A percentile compares a stretch with the other conserved stretches of the same genome.
Conservation (phyloP, 2,888 invertebrate genomes). For the Ormia ochracea region DNA sequence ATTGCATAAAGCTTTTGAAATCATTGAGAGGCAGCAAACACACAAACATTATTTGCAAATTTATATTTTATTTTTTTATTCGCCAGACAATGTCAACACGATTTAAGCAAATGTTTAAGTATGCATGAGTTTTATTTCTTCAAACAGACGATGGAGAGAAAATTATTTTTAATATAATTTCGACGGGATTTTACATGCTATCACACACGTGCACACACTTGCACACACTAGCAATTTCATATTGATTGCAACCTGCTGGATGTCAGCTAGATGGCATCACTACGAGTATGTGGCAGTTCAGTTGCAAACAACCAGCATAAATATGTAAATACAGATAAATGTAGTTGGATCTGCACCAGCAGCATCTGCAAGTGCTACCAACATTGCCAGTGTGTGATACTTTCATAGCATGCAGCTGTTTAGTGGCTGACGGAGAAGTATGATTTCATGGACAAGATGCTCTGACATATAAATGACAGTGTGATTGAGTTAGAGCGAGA, state of each 20-base stretch:
- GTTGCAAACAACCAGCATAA: constrained; percentile 7
- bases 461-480: constrained; percentile 3
- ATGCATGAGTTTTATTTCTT: neutral
- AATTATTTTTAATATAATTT: constrained; percentile 44
- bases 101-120: constrained; percentile 43
- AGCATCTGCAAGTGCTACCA: constrained; percentile 16
- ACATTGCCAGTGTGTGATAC: constrained; percentile 34
- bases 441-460: constrained; percentile 11
- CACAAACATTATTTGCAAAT: neutral
- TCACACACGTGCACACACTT: neutral
- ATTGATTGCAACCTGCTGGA: constrained; percentile 21
- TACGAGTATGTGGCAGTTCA: neutral
- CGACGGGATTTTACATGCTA: constrained; percentile 25
- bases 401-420: constrained; percentile 33
- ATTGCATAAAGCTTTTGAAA: constrained; percentile 32
- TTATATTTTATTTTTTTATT: neutral
- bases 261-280: neutral
- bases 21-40: neutral
- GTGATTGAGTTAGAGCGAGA: neutral
- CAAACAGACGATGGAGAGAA: constrained; percentile 33
- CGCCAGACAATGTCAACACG: constrained; percentile 45
- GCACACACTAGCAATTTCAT: neutral
- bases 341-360: neutral
- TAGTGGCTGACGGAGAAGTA: constrained; percentile 22
- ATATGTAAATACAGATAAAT: neutral